Evolutionary conservation across 2,113 vertebrate species (phyloP).

Genomic region (Amphiprion ocellaris): DNA sequence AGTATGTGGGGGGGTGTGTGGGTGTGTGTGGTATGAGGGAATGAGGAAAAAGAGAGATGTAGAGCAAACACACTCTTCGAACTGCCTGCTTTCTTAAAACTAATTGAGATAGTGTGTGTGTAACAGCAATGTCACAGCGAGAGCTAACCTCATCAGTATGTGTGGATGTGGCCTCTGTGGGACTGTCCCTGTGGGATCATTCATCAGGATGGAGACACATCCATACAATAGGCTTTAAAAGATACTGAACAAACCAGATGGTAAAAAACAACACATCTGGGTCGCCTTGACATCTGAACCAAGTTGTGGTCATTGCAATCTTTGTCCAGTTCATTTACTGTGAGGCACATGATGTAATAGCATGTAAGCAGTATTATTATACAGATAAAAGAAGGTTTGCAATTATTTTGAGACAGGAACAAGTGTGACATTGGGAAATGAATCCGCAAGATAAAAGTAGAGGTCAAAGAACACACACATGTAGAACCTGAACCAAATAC

Average conservation of each 20-base stretch:
- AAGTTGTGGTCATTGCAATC: constrained; percentile 6
- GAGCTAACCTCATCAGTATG: constrained; percentile 32
- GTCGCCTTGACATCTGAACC: constrained; percentile 16
- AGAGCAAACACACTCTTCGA: constrained; percentile 21
- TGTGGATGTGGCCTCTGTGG: constrained; percentile 39
- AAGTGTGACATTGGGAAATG: constrained; percentile 30
- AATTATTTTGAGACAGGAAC: constrained; percentile 13
- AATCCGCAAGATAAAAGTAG: constrained; percentile 28
- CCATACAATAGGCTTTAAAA: constrained; percentile 22
- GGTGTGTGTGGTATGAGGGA: constrained; percentile 36
- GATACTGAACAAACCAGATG: neutral
- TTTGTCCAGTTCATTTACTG: neutral
- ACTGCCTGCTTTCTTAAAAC: constrained; percentile 21
- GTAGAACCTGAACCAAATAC: too few species aligned
- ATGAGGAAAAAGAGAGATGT: constrained; percentile 11
- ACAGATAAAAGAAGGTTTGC: constrained; percentile 31
- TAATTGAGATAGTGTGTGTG: constrained; percentile 42
- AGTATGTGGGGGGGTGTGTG: constrained; percentile 21
- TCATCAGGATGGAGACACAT: constrained; percentile 35
- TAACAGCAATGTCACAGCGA: constrained; percentile 23
- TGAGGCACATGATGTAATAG: constrained; percentile 56
- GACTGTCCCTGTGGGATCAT: constrained; percentile 49
- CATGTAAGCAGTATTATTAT: constrained; percentile 30
- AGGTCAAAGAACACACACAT: constrained; percentile 3
- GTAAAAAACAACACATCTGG: neutral